These are phyloP conservation scores for Anastrepha obliqua DNA, from an alignment of 1,140 invertebrate species.

Conservation along the genomic window DNA sequence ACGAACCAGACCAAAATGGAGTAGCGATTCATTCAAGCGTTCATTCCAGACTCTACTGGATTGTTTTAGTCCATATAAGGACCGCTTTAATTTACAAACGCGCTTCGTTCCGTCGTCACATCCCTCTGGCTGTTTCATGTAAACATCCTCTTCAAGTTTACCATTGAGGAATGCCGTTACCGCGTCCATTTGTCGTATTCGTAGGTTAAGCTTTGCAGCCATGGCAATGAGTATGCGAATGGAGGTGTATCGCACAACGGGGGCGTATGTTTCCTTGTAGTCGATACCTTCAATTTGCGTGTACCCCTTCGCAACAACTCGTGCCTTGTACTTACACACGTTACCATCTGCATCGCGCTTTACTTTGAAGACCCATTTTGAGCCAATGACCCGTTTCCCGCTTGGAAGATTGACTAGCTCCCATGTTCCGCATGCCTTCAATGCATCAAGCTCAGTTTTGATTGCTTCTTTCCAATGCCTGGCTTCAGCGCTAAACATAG, in stretches of 20 bases:
- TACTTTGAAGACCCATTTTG: constrained; percentile 42
- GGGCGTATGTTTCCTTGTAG: constrained; percentile 54
- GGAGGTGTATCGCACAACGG: too few relatives aligned
- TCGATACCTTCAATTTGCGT: constrained; percentile 37
- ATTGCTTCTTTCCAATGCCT: too few relatives aligned
- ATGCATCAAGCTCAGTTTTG: not conserved
- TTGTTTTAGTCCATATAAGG: constrained; percentile 66
- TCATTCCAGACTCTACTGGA: constrained; percentile 63
- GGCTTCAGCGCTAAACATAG: not conserved
- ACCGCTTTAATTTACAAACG: constrained; percentile 62
- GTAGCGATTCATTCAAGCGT: constrained; percentile 59
- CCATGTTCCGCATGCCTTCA: not conserved
- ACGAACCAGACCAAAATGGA: constrained; percentile 55
- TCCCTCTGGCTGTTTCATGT: constrained; percentile 69
- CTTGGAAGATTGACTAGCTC: not conserved
- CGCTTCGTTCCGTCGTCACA: constrained; percentile 53
- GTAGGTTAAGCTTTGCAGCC: constrained; percentile 57
- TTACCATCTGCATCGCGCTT: constrained; percentile 54
- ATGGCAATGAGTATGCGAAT: too few relatives aligned
- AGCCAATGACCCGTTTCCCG: not conserved
- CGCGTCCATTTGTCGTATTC: constrained; percentile 64
- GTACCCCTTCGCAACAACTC: constrained; percentile 61
- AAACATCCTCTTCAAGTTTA: not conserved
- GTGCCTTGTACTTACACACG: constrained; percentile 64
- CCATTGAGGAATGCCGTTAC: constrained; percentile 58